Percentiles rank a stretch among this genome's conserved stretches.
Conservation (phyloP, 2,888 invertebrate genomes). For the Proisotoma minuta region DNA sequence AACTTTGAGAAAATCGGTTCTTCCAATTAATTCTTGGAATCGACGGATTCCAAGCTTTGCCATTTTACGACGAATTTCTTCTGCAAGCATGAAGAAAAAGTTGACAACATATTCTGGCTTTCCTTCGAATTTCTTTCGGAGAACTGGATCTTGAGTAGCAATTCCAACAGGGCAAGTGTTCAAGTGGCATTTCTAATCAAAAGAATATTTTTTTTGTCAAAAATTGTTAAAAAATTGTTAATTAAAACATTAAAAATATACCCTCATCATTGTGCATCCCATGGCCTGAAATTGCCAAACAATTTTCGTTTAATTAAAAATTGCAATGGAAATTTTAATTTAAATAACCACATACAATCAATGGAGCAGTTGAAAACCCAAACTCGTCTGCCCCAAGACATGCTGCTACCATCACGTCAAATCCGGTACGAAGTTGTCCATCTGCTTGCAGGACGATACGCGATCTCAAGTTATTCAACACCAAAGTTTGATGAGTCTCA, state of each 20-base stretch:
- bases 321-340: too few relatives aligned
- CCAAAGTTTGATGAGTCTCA: slow-evolving; percentile 91
- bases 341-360: too few relatives aligned
- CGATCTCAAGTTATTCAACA: slow-evolving; percentile 85
- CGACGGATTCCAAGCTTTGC: slow-evolving; percentile 80
- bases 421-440: slow-evolving; percentile 90
- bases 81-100: slow-evolving; percentile 94
- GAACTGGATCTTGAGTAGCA: slow-evolving; percentile 93
- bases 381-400: slow-evolving; percentile 96
- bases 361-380: slow-evolving; percentile 95
- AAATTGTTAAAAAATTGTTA: too few relatives aligned
- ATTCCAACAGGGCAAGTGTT: slow-evolving; percentile 98
- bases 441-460: slow-evolving; percentile 94
- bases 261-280: slow-evolving; percentile 99
- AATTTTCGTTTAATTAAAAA: too few relatives aligned
- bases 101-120: slow-evolving; percentile 97
- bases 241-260: too few relatives aligned
- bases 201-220: slow-evolving; percentile 4
- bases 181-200: slow-evolving; percentile 78
- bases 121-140: slow-evolving; percentile 93
- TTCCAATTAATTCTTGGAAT: slow-evolving; percentile 86
- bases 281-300: too few relatives aligned
- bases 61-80: slow-evolving; percentile 91
- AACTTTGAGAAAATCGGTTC: slow-evolving; percentile 79
- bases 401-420: slow-evolving; percentile 93